Conservation (phyloP, 1,140 invertebrate genomes). For the Lineus longissimus region DNA sequence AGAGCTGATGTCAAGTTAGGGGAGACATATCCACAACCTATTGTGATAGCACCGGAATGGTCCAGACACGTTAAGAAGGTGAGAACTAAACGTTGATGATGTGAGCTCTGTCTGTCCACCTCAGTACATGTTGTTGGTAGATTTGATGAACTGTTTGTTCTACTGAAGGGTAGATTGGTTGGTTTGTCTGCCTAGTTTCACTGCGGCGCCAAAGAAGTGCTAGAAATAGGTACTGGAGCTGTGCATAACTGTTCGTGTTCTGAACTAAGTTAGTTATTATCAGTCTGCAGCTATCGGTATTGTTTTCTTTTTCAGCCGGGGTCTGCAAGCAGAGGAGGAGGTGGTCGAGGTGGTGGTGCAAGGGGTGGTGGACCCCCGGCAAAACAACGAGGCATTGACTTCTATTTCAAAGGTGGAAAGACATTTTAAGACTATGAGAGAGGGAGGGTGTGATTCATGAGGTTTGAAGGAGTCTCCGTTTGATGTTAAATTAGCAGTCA, state of each 20-base stretch:
- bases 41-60: slow-evolving; percentile 42
- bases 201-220: not conserved
- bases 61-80: slow-evolving; percentile 24
- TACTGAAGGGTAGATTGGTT: not conserved
- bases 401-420: not conserved
- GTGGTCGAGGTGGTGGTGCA: slow-evolving; percentile 5
- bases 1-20: slow-evolving; percentile 29
- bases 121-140: too few species aligned
- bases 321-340: slow-evolving; percentile 8
- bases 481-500: too few species aligned
- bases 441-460: too few species aligned
- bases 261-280: not conserved
- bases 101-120: too few species aligned
- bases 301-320: slow-evolving; percentile 2
- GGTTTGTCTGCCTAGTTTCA: too few species aligned
- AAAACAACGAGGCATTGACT: slow-evolving; percentile 5
- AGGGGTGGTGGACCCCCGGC: not conserved
- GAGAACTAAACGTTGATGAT: slow-evolving; percentile 16
- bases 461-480: too few species aligned
- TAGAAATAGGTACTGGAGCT: not conserved
- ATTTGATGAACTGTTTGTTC: too few species aligned
- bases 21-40: slow-evolving; percentile 36
- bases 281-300: not conserved
- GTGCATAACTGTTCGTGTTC: not conserved
- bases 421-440: too few species aligned